Evolutionary conservation across 2,888 invertebrate species (phyloP).

Genomic region (Tanytarsus gracilentus): DNA sequence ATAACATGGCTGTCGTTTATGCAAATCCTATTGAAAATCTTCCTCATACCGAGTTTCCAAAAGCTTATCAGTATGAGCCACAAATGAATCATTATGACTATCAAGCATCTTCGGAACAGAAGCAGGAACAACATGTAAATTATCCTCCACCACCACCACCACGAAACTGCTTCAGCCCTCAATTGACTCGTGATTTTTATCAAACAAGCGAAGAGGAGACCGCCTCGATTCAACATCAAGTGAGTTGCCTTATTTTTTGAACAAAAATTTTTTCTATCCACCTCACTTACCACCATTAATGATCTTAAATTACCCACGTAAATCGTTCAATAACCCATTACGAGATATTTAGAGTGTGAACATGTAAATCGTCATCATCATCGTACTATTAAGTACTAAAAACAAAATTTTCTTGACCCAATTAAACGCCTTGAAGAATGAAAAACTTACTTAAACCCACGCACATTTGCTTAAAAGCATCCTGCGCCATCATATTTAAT

Average conservation of each 20-base stretch:
- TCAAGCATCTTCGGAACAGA: slow-evolving; percentile 38
- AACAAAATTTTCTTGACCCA: too few relatives aligned
- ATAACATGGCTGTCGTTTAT: slow-evolving; percentile 40
- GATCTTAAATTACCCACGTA: too few relatives aligned
- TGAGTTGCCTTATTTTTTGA: slow-evolving; percentile 33
- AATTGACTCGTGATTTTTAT: slow-evolving; percentile 43
- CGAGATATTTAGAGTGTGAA: too few relatives aligned
- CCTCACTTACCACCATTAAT: background rate
- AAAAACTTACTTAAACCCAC: too few relatives aligned
- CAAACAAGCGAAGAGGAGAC: slow-evolving; percentile 43
- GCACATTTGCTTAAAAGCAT: too few relatives aligned
- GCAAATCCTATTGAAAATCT: slow-evolving; percentile 41
- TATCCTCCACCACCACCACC: slow-evolving; percentile 36
- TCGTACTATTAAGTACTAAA: too few relatives aligned
- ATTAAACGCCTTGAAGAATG: too few relatives aligned
- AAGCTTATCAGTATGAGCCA: slow-evolving; percentile 30
- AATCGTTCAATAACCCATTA: too few relatives aligned
- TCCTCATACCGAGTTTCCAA: slow-evolving; percentile 49
- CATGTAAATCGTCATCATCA: too few relatives aligned
- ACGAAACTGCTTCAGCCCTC: slow-evolving; percentile 38
- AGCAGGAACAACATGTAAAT: slow-evolving; percentile 37
- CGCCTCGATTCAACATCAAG: slow-evolving; percentile 42
- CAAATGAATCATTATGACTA: slow-evolving; percentile 34
- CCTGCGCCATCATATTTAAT: too few relatives aligned
- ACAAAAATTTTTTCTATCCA: background rate